A percentile compares a stretch with the other conserved stretches of the same genome.
Conservation (phyloP, 2,888 invertebrate species). For the Mimas tiliae region DNA sequence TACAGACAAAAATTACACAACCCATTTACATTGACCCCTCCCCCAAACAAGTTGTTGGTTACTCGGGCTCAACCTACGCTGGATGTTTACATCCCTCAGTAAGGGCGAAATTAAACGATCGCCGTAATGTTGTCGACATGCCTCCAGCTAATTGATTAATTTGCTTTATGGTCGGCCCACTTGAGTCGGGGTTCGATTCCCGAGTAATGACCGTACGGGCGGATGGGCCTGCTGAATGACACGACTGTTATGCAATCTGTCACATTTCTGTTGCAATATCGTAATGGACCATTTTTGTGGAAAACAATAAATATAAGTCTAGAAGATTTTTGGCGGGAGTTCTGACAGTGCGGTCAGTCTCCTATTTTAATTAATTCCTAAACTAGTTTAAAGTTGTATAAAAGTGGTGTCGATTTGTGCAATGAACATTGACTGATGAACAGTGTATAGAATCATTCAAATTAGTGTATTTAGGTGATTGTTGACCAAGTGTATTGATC, state of each 20-base stretch:
- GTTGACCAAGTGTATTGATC: no score
- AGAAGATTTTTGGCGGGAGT: no score
- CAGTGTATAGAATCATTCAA: no score
- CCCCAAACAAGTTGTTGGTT: slow-evolving; percentile 30
- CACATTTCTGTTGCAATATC: slow-evolving; percentile 56
- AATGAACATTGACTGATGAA: no score
- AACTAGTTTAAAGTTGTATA: no score
- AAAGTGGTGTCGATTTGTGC: no score
- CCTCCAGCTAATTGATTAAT: slow-evolving; percentile 84
- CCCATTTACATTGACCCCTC: slow-evolving; percentile 48
- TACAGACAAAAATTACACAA: slow-evolving; percentile 65
- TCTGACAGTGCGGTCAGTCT: no score
- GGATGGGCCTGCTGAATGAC: slow-evolving; percentile 67
- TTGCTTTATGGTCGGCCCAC: slow-evolving; percentile 82
- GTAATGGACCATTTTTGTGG: slow-evolving; percentile 10
- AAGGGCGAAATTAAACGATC: slow-evolving; percentile 80
- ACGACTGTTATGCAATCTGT: slow-evolving; percentile 80
- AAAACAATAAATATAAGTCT: slow-evolving; percentile 6
- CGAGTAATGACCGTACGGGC: slow-evolving; percentile 74
- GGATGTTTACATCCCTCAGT: slow-evolving; percentile 54
- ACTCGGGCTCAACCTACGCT: slow-evolving; percentile 44
- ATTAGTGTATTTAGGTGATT: no score
- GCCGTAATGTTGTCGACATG: slow-evolving; percentile 82
- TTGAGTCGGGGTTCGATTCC: slow-evolving; percentile 76
- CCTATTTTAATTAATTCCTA: no score